Conservation (phyloP, 2,797 vertebrate genomes). For the Lithobates pipiens region DNA sequence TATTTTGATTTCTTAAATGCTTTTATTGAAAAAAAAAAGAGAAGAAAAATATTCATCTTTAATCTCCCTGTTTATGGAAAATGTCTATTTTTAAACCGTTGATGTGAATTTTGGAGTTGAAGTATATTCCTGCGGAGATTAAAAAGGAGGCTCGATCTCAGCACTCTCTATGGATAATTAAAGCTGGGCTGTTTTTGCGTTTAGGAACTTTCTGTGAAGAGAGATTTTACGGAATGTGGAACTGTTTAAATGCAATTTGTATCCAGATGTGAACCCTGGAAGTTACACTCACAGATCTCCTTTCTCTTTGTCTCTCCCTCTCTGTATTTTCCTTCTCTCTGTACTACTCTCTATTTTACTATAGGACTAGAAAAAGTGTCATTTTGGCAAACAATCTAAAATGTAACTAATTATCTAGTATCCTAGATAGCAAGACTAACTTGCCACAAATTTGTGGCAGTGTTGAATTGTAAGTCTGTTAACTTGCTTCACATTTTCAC, state of each 20-base stretch:
- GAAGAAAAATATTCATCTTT: constrained; percentile 12
- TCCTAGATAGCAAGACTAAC: no score
- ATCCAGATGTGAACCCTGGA: constrained; percentile 11
- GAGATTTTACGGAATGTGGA: constrained; percentile 16
- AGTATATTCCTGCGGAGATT: constrained; percentile 26
- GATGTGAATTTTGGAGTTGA: constrained; percentile 29
- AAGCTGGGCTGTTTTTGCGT: constrained; percentile 9
- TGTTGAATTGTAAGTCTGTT: no score
- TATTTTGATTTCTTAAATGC: constrained; percentile 34
- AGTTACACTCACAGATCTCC: background rate
- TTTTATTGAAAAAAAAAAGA: constrained; percentile 27
- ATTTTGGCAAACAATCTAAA: no score
- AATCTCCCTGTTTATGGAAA: constrained; percentile 58
- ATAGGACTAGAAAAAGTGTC: no score
- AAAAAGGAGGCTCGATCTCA: background rate
- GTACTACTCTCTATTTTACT: background rate
- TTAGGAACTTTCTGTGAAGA: background rate
- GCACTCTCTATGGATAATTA: background rate
- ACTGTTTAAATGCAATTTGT: constrained; percentile 16
- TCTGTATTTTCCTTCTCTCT: background rate
- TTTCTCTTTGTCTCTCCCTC: background rate
- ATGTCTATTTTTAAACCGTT: constrained; percentile 46
- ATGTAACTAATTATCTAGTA: no score
- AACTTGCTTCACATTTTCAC: no score
- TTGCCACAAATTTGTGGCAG: no score